Conservation (phyloP, 2,113 vertebrate genomes). For the Eurypyga helias region DNA sequence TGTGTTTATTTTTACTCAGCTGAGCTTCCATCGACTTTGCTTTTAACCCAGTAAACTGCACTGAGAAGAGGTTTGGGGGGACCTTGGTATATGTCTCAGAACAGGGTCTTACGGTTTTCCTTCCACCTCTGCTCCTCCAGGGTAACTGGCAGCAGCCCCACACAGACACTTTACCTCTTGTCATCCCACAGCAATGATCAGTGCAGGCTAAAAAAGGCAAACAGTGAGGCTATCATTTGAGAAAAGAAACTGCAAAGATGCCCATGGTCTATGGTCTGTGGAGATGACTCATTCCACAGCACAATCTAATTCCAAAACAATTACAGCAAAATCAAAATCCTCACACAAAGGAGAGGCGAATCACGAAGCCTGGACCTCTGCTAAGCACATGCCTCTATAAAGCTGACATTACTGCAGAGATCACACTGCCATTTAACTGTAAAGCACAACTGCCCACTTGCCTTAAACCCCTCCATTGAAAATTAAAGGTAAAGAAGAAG, state of each 20-base stretch:
- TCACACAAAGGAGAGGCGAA: constrained; percentile 10
- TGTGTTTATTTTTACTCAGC: neutral
- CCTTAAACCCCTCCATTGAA: neutral
- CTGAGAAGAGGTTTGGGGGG: neutral
- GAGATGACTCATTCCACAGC: constrained; percentile 56
- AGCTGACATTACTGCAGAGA: constrained; percentile 15
- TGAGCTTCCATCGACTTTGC: neutral
- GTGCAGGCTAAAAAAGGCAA: neutral
- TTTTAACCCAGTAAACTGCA: neutral
- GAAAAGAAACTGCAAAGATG: constrained; percentile 31
- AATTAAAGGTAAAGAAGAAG: constrained; percentile 14
- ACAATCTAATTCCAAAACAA: constrained; percentile 63
- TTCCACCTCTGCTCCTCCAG: neutral
- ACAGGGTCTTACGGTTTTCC: neutral
- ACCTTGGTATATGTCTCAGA: neutral
- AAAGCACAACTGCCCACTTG: constrained; percentile 1
- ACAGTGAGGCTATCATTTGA: neutral
- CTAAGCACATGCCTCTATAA: constrained; percentile 13
- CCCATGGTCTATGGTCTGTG: constrained; percentile 27
- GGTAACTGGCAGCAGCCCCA: neutral
- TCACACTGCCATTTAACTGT: neutral
- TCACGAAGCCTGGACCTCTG: neutral
- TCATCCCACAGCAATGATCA: neutral
- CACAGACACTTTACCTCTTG: neutral
- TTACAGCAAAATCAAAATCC: constrained; percentile 53